A percentile compares a stretch with the other conserved stretches of the same genome.
These are phyloP conservation scores for Calameuta filiformis DNA, from an alignment of 2,888 invertebrate genomes.

Conservation along the genomic window DNA sequence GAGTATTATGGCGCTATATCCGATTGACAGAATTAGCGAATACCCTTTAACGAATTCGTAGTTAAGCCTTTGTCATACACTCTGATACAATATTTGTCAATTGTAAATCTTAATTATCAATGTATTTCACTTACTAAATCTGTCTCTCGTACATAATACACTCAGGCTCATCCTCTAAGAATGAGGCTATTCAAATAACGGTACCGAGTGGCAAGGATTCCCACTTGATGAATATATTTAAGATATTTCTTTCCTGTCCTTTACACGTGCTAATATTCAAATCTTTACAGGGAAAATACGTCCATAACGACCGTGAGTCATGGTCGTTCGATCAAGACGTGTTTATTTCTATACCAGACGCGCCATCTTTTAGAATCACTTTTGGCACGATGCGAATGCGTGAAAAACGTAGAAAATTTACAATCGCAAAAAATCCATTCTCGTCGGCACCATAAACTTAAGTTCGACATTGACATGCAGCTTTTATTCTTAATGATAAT, in stretches of 20 bases:
- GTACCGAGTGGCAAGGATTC: not conserved
- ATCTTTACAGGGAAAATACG: not conserved
- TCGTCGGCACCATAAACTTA: not conserved
- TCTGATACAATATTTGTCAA: not conserved
- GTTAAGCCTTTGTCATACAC: not conserved
- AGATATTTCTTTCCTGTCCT: not conserved
- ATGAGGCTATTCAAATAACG: not conserved
- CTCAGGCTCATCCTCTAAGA: not conserved
- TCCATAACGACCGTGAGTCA: not conserved
- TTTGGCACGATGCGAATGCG: not conserved
- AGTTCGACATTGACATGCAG: not conserved
- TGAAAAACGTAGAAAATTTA: not conserved
- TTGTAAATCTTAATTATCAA: not conserved
- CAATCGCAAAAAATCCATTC: not conserved
- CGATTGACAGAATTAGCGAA: not conserved
- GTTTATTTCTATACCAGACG: not conserved
- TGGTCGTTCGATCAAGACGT: not conserved
- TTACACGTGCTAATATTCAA: not conserved
- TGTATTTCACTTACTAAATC: not conserved
- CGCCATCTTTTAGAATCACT: not conserved
- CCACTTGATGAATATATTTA: not conserved
- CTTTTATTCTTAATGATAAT: not conserved
- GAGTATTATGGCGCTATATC: not conserved
- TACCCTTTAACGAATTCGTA: not conserved
- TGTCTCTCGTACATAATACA: not conserved